Percentiles rank a stretch among this genome's conserved stretches.
Evolutionary conservation across 2,113 vertebrate genomes (phyloP).

Genomic region (Etheostoma cragini): DNA sequence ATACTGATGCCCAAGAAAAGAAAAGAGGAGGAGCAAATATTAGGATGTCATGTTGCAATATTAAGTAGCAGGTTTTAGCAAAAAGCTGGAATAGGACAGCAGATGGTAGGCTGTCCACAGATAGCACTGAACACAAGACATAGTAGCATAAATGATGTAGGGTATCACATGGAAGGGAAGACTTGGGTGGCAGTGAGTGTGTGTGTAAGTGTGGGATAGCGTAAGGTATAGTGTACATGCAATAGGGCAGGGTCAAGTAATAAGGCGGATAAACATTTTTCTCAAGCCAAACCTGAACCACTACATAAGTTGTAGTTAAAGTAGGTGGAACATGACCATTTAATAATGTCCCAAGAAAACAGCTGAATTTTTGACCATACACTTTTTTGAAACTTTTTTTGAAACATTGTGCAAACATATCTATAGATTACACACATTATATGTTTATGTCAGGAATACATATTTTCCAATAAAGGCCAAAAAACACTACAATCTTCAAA

Average conservation of each 20-base stretch:
- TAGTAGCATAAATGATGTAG: background rate
- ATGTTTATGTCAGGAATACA: background rate
- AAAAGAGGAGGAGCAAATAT: conserved; percentile 80
- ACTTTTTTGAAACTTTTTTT: background rate
- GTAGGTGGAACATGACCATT: background rate
- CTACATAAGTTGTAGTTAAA: background rate
- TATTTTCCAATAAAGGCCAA: background rate
- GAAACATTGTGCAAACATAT: background rate
- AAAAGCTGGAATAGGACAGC: background rate
- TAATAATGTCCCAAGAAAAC: background rate
- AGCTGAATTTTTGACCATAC: background rate
- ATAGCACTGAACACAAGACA: background rate
- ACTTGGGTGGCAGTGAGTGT: background rate
- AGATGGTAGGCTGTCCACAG: background rate
- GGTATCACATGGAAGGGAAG: background rate
- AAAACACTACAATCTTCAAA: background rate
- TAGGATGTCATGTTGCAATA: background rate
- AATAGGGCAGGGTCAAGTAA: background rate
- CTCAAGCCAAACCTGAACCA: background rate
- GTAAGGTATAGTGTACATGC: background rate
- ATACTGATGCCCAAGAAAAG: conserved; percentile 87
- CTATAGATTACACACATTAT: background rate
- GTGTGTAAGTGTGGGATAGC: background rate
- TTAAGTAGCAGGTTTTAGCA: background rate
- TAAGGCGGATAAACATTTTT: background rate